Percentiles rank a stretch among this genome's conserved stretches.
Evolutionary conservation across 2,797 vertebrate genomes (phyloP).

Genomic region (Menidia menidia): DNA sequence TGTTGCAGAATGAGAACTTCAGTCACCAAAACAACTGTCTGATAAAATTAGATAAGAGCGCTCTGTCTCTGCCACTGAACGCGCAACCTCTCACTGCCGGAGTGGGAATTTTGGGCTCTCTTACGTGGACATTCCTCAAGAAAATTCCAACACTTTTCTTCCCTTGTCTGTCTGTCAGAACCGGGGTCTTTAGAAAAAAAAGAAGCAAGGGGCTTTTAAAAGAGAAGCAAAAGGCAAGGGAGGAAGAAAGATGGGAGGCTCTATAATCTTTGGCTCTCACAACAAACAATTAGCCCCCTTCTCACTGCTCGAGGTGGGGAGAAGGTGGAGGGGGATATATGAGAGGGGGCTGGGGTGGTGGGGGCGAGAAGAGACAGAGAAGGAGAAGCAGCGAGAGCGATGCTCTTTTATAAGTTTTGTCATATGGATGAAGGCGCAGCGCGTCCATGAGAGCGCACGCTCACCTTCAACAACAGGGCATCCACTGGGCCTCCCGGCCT

Average conservation of each 20-base stretch:
- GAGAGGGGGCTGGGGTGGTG: background rate
- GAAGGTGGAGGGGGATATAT: conserved; percentile 32
- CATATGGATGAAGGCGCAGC: conserved; percentile 86
- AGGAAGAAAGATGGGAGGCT: conserved; percentile 79
- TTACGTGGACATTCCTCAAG: conserved; percentile 59
- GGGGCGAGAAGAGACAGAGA: conserved; percentile 62
- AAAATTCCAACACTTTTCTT: conserved; percentile 74
- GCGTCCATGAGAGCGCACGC: conserved; percentile 83
- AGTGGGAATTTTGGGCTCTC: conserved; percentile 68
- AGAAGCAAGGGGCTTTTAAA: conserved; percentile 71
- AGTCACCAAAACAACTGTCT: conserved; percentile 1
- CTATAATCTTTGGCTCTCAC: conserved; percentile 86
- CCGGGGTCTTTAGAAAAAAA: conserved; percentile 78
- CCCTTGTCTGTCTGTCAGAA: conserved; percentile 72
- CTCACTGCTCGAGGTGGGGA: conserved; percentile 77
- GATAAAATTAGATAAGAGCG: conserved; percentile 10
- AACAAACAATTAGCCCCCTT: conserved; percentile 87
- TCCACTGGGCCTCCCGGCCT: conserved; percentile 83
- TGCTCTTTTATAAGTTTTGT: conserved; percentile 91
- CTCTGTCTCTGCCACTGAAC: conserved; percentile 13
- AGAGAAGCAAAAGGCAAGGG: conserved; percentile 70
- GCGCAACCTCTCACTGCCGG: conserved; percentile 38
- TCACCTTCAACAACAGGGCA: conserved; percentile 89
- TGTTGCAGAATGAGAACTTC: conserved; percentile 12
- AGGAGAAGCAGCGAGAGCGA: conserved; percentile 73